A percentile compares a stretch with the other conserved stretches of the same genome.
phyloP scores from a whole-genome alignment of 2,888 invertebrate genomes.

The Nebria brevicollis region DNA sequence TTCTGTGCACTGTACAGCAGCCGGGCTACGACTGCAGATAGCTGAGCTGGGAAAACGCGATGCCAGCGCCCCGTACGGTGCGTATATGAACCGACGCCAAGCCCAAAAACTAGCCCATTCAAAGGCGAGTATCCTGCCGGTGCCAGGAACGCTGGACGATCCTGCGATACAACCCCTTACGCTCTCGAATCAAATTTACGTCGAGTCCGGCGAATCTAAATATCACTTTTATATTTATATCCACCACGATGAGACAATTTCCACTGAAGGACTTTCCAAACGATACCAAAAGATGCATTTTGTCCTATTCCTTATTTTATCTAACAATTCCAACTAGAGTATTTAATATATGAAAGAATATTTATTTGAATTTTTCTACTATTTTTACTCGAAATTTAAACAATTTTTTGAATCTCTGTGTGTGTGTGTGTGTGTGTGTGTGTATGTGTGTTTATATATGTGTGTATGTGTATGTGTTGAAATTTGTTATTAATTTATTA shows the following conservation, averaged over 20 bases:
- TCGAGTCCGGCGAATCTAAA: background rate
- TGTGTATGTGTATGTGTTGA: too few relatives aligned
- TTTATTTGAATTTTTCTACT: too few relatives aligned
- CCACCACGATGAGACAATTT: background rate
- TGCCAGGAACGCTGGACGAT: background rate
- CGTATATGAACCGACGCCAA: constrained; percentile 6
- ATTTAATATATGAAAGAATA: too few relatives aligned
- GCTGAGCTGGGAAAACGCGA: constrained; percentile 36
- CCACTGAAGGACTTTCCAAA: too few relatives aligned
- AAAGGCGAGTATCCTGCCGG: background rate
- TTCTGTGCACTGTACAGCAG: constrained; percentile 16
- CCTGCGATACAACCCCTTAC: background rate
- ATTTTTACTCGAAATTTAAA: too few relatives aligned
- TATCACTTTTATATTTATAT: background rate
- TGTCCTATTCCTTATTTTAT: too few relatives aligned
- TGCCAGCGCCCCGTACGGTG: constrained; percentile 23
- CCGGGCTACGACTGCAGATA: constrained; percentile 39
- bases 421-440: too few relatives aligned
- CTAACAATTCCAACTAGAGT: too few relatives aligned
- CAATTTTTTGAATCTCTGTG: too few relatives aligned
- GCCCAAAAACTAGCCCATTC: constrained; percentile 13
- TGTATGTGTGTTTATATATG: too few relatives aligned
- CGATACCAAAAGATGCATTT: too few relatives aligned
- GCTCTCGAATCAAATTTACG: background rate
- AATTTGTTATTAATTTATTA: too few relatives aligned